Evolutionary conservation across 1,140 invertebrate genomes (phyloP), one percentile per base, ranked within the genome.

Genomic region (Drosophila mayri): DNA sequence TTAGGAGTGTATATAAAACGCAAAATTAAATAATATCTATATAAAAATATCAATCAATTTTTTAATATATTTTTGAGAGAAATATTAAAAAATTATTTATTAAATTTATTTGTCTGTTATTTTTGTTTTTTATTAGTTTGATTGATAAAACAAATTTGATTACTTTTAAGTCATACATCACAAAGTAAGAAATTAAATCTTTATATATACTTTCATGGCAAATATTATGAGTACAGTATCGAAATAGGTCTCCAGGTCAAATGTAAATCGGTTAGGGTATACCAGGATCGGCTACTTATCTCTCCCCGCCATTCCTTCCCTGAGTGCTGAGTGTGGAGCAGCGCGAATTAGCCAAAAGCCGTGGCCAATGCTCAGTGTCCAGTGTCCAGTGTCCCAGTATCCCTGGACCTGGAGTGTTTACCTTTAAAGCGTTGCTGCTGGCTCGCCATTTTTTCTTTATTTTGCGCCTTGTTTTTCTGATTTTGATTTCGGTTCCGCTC

Each of bases 331-430:
- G 78, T 80, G 61, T 76, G 72, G 72, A 73, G 72, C 77, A 76
- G 55, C 63, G 83, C 75, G 83, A 87, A 86, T 86, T 86, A 86
- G 82, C 82, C 83, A 79, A 86, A 82, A 87, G 83, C 81, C 83
- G 81, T 77, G 67, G 76, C 72, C 81, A 49, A 41, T 66, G 54
- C 73, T 57, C 57, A 65, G 30, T 68, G 46, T 35, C 75, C 79
- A 44, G 20, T 59, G 12, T 12, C n/a, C 64, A 38, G n/a, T 59
- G 37, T 66, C 62, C 61, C 63, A 16, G 25, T 82, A 54, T 64
- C 74, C 57, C 50, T 57, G 77, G 50, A 41, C 61, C 59, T 75
- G 79, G 46, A 84, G 83, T 86, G 71, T 87, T 87, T 87, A 83
- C 83, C 79, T 88, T 87, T 79, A 68, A 76, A 79, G 82, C 84